Percentiles rank a stretch among this genome's conserved stretches.
Evolutionary conservation across 1,140 invertebrate species (phyloP).

Genomic region (Drosophila navojoa): DNA sequence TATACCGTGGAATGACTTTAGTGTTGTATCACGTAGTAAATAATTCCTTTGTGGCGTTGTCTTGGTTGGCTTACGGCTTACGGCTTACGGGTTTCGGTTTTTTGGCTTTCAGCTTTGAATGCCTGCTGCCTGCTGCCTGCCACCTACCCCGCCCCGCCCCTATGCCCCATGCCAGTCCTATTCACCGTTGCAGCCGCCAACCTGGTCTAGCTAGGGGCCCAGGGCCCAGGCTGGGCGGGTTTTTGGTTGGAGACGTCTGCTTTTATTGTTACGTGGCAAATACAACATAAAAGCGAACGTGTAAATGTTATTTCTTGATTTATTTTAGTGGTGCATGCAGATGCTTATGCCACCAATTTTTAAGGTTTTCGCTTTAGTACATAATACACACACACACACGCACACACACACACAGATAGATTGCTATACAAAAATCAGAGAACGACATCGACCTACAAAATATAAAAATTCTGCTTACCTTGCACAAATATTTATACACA

Average conservation of each 20-base stretch:
- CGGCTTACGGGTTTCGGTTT: slow-evolving; percentile 30
- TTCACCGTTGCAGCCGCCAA: slow-evolving; percentile 38
- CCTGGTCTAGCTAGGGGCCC: slow-evolving; percentile 58
- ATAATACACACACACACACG: slow-evolving; percentile 1
- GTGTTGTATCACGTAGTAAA: slow-evolving; percentile 81
- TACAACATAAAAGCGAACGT: slow-evolving; percentile 81
- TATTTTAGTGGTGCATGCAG: slow-evolving; percentile 81
- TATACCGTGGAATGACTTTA: slow-evolving; percentile 76
- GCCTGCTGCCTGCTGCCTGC: slow-evolving; percentile 5
- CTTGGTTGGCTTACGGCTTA: slow-evolving; percentile 73
- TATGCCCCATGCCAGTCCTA: slow-evolving; percentile 20
- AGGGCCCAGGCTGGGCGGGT: slow-evolving; percentile 5
- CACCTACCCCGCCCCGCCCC: slow-evolving; percentile 23
- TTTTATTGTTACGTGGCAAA: slow-evolving; percentile 81
- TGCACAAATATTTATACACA: slow-evolving; percentile 61
- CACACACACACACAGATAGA: slow-evolving; percentile 10
- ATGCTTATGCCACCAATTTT: slow-evolving; percentile 76
- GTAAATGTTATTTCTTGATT: slow-evolving; percentile 83
- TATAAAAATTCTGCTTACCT: slow-evolving; percentile 80
- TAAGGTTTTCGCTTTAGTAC: slow-evolving; percentile 29
- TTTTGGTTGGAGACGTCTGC: slow-evolving; percentile 29
- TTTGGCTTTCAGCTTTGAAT: slow-evolving; percentile 30
- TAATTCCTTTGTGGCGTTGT: slow-evolving; percentile 82
- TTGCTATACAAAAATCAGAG: slow-evolving; percentile 13
- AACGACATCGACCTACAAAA: slow-evolving; percentile 45